phyloP scores from a whole-genome alignment of 1,140 invertebrate species.

The Sycobia sp. region DNA sequence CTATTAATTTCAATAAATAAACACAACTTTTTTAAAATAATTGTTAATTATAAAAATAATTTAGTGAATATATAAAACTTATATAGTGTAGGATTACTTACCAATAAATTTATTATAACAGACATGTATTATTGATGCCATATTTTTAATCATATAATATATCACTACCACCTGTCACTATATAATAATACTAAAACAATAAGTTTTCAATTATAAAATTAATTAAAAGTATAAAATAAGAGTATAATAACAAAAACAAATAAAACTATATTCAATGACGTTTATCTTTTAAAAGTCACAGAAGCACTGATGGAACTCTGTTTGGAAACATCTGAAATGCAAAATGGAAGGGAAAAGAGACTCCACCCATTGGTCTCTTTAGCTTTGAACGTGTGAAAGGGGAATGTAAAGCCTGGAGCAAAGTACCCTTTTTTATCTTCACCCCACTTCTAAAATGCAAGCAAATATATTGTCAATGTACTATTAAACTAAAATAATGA shows the following conservation, averaged over 20 bases:
- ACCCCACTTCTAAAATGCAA: conserved; percentile 8
- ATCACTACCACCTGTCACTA: background rate
- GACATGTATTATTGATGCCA: background rate
- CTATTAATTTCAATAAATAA: too few relatives aligned
- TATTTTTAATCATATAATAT: conserved; percentile 5
- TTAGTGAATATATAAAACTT: background rate
- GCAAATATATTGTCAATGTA: conserved; percentile 23
- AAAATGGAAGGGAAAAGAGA: conserved; percentile 52
- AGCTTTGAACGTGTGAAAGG: conserved; percentile 26
- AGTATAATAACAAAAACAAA: conserved; percentile 3
- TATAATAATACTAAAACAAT: background rate
- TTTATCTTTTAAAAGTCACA: conserved; percentile 37
- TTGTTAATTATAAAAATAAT: too few relatives aligned
- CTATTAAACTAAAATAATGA: too few relatives aligned
- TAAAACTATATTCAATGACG: background rate
- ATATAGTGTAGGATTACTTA: too few relatives aligned
- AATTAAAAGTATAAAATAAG: background rate
- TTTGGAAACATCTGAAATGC: conserved; percentile 41
- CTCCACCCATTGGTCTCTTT: conserved; percentile 47
- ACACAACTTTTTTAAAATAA: too few relatives aligned
- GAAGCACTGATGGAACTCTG: conserved; percentile 47
- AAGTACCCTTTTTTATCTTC: conserved; percentile 25
- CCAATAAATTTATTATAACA: conserved; percentile 3
- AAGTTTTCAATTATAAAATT: background rate
- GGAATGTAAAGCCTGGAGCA: conserved; percentile 25